A percentile compares a stretch with the other conserved stretches of the same genome.
These are phyloP conservation scores for Hydractinia echinata DNA, from an alignment of 30 jellyfish, hydroid and myxozoan genomes.

Conservation along the genomic window DNA sequence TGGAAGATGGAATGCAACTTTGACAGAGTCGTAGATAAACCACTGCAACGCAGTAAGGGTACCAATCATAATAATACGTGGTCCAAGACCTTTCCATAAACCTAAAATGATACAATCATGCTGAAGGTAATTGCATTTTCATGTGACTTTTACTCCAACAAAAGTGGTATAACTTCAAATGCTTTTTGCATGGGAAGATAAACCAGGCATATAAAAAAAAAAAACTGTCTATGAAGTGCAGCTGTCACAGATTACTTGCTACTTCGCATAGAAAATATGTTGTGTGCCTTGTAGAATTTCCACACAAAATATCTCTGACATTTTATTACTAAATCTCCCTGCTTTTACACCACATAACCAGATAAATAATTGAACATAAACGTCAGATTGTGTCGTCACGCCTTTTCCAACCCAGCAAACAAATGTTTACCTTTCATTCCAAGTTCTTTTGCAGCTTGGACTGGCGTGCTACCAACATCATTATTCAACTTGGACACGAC, in stretches of 20 bases:
- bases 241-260: too few relatives aligned
- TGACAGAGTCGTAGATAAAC: constrained; percentile 93
- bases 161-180: too few relatives aligned
- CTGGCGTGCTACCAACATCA: constrained; percentile 93
- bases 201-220: too few relatives aligned
- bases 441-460: constrained; percentile 93
- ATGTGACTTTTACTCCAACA: not conserved
- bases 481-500: constrained; percentile 95
- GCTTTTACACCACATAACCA: not conserved
- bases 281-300: not conserved
- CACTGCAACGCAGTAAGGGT: constrained; percentile 96
- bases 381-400: not conserved
- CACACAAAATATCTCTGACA: not conserved
- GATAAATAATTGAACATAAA: not conserved
- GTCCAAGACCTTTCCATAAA: constrained; percentile 94
- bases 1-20: constrained; percentile 94
- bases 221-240: not conserved
- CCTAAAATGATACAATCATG: constrained; percentile 36
- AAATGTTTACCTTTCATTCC: constrained; percentile 88
- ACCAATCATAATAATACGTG: constrained; percentile 97
- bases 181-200: too few relatives aligned
- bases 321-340: too few relatives aligned
- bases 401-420: not conserved
- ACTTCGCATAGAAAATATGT: too few relatives aligned
- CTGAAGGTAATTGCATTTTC: too few relatives aligned